These are phyloP conservation scores for Meliscaeva auricollis DNA, from an alignment of 2,888 invertebrate species.

Conservation along the genomic window DNA sequence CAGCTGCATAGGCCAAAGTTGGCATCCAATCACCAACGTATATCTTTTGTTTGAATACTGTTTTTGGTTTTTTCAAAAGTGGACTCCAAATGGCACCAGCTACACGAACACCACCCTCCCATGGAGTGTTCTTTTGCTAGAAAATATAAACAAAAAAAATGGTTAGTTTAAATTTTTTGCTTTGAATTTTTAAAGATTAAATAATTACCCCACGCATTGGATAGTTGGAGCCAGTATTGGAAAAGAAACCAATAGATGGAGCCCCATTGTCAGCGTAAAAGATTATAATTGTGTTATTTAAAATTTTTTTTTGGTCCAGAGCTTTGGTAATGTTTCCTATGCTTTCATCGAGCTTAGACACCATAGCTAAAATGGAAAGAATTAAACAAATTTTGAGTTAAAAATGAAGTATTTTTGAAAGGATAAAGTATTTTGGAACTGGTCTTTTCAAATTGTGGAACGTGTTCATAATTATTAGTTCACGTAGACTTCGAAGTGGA, in stretches of 20 bases:
- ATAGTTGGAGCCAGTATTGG: constrained; percentile 91
- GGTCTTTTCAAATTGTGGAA: too few species aligned
- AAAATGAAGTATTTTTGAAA: too few species aligned
- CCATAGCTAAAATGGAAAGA: constrained; percentile 88
- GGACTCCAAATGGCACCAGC: constrained; percentile 92
- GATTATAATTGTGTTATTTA: constrained; percentile 92
- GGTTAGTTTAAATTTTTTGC: background rate
- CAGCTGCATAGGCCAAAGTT: constrained; percentile 85
- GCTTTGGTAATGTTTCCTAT: constrained; percentile 91
- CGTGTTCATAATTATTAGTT: too few species aligned
- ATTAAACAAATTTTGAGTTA: background rate
- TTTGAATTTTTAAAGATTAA: background rate
- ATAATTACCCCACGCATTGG: constrained; percentile 90
- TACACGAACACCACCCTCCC: constrained; percentile 94
- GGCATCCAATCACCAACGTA: constrained; percentile 94
- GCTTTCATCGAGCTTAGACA: constrained; percentile 93
- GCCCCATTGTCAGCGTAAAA: constrained; percentile 96
- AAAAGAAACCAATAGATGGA: constrained; percentile 89
- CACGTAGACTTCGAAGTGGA: too few species aligned
- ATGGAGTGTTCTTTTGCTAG: constrained; percentile 90
- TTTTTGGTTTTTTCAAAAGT: constrained; percentile 84
- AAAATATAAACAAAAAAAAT: background rate
- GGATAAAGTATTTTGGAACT: background rate
- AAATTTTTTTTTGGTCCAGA: constrained; percentile 87
- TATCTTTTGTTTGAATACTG: constrained; percentile 88